Evolutionary conservation across 1,140 invertebrate species (phyloP).

Genomic region (Geopemphigus sp.): DNA sequence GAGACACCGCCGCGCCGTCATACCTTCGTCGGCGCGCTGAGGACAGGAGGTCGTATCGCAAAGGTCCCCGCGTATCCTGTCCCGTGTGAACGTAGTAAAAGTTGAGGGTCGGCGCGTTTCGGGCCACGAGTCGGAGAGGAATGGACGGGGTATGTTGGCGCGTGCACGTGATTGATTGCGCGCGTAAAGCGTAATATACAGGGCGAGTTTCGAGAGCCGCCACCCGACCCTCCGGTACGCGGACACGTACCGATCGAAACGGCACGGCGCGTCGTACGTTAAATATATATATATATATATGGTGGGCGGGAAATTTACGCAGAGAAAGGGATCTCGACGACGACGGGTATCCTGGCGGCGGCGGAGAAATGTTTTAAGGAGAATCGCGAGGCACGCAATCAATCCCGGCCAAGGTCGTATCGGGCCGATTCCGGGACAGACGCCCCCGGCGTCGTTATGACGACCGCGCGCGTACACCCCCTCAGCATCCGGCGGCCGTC

Average conservation of each 20-base stretch:
- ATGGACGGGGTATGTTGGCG: neutral
- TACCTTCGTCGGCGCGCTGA: too few species aligned
- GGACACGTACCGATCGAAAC: neutral
- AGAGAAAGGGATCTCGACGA: neutral
- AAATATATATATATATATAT: too few species aligned
- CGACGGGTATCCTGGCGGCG: neutral
- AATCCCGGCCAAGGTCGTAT: slow-evolving; percentile 45
- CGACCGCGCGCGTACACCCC: neutral
- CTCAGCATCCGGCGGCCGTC: slow-evolving; percentile 30
- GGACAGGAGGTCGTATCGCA: neutral
- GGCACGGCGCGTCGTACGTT: neutral
- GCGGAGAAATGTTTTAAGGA: neutral
- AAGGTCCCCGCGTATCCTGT: too few species aligned
- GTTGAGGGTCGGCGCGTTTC: neutral
- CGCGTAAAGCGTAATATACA: neutral
- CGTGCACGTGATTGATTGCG: slow-evolving; percentile 17
- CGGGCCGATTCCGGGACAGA: slow-evolving; percentile 24
- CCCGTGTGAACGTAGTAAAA: neutral
- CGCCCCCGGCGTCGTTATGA: slow-evolving; percentile 17
- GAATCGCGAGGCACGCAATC: slow-evolving; percentile 24
- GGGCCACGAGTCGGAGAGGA: neutral
- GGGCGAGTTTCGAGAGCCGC: too few species aligned
- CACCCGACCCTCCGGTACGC: neutral
- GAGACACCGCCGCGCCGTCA: neutral
- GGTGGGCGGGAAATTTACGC: too few species aligned